These are phyloP conservation scores for Monodelphis domestica DNA, from an alignment of 2,797 vertebrate species.

Conservation along the genomic window DNA sequence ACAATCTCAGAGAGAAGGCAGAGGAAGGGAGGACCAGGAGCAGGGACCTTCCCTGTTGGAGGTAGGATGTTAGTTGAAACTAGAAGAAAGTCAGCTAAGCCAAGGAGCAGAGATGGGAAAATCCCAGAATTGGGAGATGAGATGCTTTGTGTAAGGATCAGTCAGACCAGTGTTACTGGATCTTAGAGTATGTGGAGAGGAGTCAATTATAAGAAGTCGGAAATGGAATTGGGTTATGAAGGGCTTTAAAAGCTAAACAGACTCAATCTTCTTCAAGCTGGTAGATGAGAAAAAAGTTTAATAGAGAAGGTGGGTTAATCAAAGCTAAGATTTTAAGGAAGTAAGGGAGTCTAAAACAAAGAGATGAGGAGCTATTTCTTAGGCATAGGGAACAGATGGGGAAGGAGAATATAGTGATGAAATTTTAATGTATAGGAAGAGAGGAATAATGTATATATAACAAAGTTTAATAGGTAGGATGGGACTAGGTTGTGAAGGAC, in stretches of 20 bases:
- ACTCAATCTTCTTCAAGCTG: too few relatives aligned
- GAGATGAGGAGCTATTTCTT: background rate
- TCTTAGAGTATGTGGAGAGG: background rate
- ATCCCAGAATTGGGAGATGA: background rate
- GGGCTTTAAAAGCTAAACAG: background rate
- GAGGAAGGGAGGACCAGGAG: background rate
- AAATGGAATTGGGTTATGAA: background rate
- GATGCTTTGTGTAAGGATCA: background rate
- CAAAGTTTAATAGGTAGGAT: background rate
- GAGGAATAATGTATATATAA: background rate
- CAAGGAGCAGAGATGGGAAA: background rate
- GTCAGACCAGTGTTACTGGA: background rate
- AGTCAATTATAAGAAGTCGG: background rate
- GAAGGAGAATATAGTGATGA: too few relatives aligned
- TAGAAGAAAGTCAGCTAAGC: background rate
- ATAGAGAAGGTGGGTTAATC: background rate
- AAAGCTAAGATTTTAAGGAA: background rate
- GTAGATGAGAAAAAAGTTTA: too few relatives aligned
- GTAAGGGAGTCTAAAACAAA: background rate
- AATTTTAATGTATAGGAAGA: too few relatives aligned
- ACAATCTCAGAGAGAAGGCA: background rate
- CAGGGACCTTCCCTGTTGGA: background rate
- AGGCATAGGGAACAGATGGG: too few relatives aligned
- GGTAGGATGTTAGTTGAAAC: background rate
- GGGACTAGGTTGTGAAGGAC: background rate